Evolutionary conservation across 2,113 vertebrate species (phyloP).

Genomic region (Silurus asotus): DNA sequence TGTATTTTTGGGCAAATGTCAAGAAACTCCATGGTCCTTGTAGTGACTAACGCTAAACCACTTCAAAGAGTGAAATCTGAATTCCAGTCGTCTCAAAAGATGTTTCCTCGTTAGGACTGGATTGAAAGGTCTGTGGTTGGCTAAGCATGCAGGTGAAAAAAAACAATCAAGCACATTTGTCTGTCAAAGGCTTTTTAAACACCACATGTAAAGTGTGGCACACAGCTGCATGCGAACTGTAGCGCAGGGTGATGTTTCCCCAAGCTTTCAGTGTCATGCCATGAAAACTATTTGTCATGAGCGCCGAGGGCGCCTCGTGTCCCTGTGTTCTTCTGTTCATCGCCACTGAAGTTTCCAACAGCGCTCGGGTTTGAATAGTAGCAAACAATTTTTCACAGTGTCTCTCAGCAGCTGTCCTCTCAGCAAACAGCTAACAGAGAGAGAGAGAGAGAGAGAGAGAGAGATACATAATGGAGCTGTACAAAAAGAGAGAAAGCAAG

Average conservation of each 20-base stretch:
- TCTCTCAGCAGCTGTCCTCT: conserved; percentile 29
- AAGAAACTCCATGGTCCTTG: conserved; percentile 42
- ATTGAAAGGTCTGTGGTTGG: not conserved
- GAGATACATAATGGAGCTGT: not conserved
- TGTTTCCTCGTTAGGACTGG: not conserved
- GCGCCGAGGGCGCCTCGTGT: conserved; percentile 13
- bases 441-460: conserved; percentile 1
- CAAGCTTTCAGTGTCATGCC: conserved; percentile 2
- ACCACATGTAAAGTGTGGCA: not conserved
- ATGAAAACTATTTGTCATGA: conserved; percentile 42
- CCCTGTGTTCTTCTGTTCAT: conserved; percentile 36
- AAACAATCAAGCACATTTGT: not conserved
- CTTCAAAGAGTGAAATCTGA: conserved; percentile 6
- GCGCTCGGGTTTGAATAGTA: conserved; percentile 41
- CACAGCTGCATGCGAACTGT: conserved; percentile 13
- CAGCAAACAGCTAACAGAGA: conserved; percentile 6
- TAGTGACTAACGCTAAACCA: not conserved
- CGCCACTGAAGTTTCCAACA: conserved; percentile 21
- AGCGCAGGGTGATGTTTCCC: conserved; percentile 1
- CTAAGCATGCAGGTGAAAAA: too few species aligned
- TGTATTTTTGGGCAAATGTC: conserved; percentile 51
- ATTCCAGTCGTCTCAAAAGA: not conserved
- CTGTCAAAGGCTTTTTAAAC: not conserved
- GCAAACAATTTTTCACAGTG: conserved; percentile 35
- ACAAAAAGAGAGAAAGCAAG: conserved; percentile 12